Base-by-base conservation (phyloP, 2,113 vertebrate species). In the Acrocephalus arundinaceus region DNA sequence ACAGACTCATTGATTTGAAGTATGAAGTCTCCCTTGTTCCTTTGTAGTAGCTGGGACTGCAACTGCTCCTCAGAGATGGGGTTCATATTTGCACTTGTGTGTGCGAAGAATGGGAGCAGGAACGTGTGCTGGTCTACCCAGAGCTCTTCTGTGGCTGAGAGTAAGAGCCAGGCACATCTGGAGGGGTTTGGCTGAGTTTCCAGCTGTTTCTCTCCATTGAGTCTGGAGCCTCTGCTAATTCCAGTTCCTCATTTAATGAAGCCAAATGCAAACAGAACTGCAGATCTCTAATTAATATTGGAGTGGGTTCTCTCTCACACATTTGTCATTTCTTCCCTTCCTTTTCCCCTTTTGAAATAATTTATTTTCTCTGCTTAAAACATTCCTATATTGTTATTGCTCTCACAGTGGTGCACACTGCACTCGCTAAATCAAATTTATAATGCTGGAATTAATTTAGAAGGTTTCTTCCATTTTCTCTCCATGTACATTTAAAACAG, bases 381-480 rank as follows among this genome's bases (percentile, higher is more conserved):
- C 77, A 67, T 94, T 70, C 81, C 80, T 93, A 1, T 85, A 46
- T 85, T 85, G 58, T 93, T 94, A 80, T 55, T 95, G 70, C 88
- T 94, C 86, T 94, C 96, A 68, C 92, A 89, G 86, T 95, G 86
- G 73, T 81, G 70, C 54, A 70, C 45, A 28, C 57, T 89, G 83
- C 66, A 54, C 84, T 94, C 54, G 6, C 83, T 96, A 92, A 92
- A 97, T 96, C 90, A 90, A 87, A 96, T 97, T 95, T 90, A 92
- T 92, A 95, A 94, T 68, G 70, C 65, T 82, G 66, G 83, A 94
- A 95, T 96, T 97, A 95, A 93, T 95, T 96, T 95, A 89, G 92
- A 78, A 76, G n/a, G 30, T 84, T 93, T 88, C 90, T 92, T 87
- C 92, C 89, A 73, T 91, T 91, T 94, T 96, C 67, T 95, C 51